phyloP scores from a whole-genome alignment of 1,140 invertebrate species.

The Drosophila kurseongensis region DNA sequence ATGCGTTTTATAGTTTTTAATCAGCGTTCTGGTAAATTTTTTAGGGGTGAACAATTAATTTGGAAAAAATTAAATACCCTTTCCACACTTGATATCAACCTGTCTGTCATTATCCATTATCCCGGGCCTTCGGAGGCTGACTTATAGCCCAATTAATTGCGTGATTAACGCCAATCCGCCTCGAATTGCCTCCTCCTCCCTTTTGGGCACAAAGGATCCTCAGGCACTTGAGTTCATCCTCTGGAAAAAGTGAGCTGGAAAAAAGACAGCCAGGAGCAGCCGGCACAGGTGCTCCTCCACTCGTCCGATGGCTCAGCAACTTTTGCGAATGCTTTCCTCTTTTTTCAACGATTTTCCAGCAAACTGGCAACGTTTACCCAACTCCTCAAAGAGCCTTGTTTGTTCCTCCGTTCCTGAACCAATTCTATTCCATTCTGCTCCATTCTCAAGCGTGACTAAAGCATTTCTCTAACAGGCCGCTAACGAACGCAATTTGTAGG shows the following conservation, averaged over 20 bases:
- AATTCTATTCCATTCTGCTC: constrained; percentile 13
- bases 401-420: constrained; percentile 25
- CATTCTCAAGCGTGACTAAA: constrained; percentile 68
- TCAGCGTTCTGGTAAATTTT: no score
- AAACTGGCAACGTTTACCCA: constrained; percentile 48
- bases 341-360: constrained; percentile 31
- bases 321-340: constrained; percentile 37
- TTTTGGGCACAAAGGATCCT: constrained; percentile 10
- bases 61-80: background rate
- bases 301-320: constrained; percentile 65
- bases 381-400: constrained; percentile 35
- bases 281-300: constrained; percentile 53
- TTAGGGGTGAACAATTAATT: background rate
- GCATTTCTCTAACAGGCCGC: constrained; percentile 62
- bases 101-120: constrained; percentile 11
- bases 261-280: constrained; percentile 21
- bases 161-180: constrained; percentile 72
- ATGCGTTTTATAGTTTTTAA: no score
- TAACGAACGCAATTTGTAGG: constrained; percentile 52
- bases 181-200: constrained; percentile 1
- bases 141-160: constrained; percentile 67
- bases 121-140: background rate
- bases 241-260: background rate
- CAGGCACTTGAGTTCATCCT: constrained; percentile 55
- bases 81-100: background rate